A percentile compares a stretch with the other conserved stretches of the same genome.
Conservation (phyloP, 2,113 vertebrate species). For the Mustelus asterias region DNA sequence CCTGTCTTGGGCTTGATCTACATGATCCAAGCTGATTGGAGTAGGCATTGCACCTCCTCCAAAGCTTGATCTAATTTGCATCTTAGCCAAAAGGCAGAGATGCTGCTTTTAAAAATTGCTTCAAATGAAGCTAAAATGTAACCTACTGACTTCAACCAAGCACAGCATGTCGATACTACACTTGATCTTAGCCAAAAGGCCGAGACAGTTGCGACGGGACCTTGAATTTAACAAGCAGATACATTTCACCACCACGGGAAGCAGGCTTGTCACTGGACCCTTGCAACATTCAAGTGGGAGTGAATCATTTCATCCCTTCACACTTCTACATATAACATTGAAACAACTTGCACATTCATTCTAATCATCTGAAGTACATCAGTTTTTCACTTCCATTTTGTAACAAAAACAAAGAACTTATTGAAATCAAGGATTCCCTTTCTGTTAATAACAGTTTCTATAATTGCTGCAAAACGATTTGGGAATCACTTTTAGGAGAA, state of each 20-base stretch:
- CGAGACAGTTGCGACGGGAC: no score
- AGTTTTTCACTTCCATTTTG: background rate
- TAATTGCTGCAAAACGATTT: background rate
- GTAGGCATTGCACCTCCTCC: no score
- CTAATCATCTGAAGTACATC: background rate
- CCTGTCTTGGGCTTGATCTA: no score
- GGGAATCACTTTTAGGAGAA: background rate
- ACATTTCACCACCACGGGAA: background rate
- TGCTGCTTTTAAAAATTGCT: no score
- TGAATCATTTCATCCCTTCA: background rate
- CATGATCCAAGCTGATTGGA: no score
- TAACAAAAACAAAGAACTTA: background rate
- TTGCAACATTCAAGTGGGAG: background rate
- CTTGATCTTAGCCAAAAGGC: no score
- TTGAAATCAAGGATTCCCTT: background rate
- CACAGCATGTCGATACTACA: no score
- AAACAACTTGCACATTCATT: background rate
- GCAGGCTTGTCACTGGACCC: background rate
- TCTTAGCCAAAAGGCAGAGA: no score
- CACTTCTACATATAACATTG: background rate
- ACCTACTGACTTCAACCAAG: no score
- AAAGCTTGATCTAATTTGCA: no score
- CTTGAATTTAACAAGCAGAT: background rate
- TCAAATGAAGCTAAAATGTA: no score
- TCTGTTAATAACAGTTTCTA: background rate